Evolutionary conservation across 2,888 invertebrate genomes (phyloP), one percentile per base, ranked within the genome.

Genomic region (Cheilosia pagana): DNA sequence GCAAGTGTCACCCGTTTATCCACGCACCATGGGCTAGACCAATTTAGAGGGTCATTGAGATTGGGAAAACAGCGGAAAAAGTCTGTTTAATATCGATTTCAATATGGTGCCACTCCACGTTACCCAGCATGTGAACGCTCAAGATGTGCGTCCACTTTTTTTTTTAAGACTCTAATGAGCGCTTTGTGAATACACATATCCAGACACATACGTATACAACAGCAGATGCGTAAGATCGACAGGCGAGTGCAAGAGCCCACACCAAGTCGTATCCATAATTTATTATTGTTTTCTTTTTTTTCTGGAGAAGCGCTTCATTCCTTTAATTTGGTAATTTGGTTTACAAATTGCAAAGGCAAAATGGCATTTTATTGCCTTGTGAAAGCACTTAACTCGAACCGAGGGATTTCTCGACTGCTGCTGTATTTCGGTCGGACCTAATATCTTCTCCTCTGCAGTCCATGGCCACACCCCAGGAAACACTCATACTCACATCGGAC

Each of bases 271-370:
- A 75, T 70, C 75, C 81, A 81, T 81, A 81, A 81, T 74, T 81
- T 81, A 81, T 81, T 81, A 75, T 81, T 81, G 62, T 81, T 74
- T 74, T 62, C 67, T 67, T 65, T 41, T 28, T 78, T 48, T 55
- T 45, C 16, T 10, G 48, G 41, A 53, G 55, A 81, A 76, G 53
- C 60, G 62, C 75, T 85, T 81, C 62, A 76, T 85, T 76, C 71
- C 62, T 81, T 85, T 85, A 85, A 81, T 85, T 81, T 76, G 81
- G 75, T 81, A 85, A 85, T 81, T 85, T 85, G 76, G 85, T 76
- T 76, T 85, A 85, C 81, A 85, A 81, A 85, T 85, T 81, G 76
- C 81, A 81, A 85, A 81, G 70, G 79, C 83, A 70, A 85, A 75
- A 85, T 81, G 81, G 60, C 75, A 81, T 85, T 81, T 76, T 85